phyloP scores from a whole-genome alignment of 2,113 vertebrate genomes.

The Oreochromis spilurus region DNA sequence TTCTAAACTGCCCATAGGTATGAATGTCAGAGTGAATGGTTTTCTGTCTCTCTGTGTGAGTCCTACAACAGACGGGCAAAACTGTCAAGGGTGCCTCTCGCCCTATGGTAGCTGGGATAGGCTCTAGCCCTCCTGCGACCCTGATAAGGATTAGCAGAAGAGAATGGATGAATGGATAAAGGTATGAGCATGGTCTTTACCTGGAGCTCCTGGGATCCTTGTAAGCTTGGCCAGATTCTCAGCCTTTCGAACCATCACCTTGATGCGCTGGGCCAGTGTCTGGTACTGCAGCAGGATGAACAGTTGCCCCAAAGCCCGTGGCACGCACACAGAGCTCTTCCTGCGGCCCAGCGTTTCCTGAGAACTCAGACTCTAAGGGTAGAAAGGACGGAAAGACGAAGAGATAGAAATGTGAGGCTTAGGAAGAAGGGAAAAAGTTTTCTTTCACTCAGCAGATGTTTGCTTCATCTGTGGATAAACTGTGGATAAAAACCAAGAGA shows the following conservation, averaged over 20 bases:
- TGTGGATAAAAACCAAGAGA: background rate
- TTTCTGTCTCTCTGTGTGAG: background rate
- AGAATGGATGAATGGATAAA: background rate
- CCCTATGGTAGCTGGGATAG: background rate
- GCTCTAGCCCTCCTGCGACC: background rate
- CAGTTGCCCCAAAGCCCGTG: constrained; percentile 67
- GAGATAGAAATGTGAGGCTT: background rate
- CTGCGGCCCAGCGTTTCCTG: constrained; percentile 36
- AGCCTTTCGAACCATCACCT: constrained; percentile 81
- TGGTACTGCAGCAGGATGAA: constrained; percentile 82
- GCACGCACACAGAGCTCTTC: background rate
- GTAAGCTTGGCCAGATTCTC: constrained; percentile 71
- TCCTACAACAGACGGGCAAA: fast-evolving
- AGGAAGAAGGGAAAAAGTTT: background rate
- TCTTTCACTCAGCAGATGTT: constrained; percentile 29
- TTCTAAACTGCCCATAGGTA: background rate
- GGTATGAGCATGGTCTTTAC: constrained; percentile 17
- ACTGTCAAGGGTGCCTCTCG: fast-evolving
- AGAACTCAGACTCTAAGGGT: constrained; percentile 60
- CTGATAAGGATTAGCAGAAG: too few species aligned
- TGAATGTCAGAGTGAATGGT: background rate
- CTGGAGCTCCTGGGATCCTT: constrained; percentile 71
- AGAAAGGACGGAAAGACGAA: background rate
- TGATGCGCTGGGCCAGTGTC: constrained; percentile 71
- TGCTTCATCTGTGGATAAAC: background rate